Base-by-base conservation (phyloP, 2,888 invertebrate species). In the Nymphalis urticae region DNA sequence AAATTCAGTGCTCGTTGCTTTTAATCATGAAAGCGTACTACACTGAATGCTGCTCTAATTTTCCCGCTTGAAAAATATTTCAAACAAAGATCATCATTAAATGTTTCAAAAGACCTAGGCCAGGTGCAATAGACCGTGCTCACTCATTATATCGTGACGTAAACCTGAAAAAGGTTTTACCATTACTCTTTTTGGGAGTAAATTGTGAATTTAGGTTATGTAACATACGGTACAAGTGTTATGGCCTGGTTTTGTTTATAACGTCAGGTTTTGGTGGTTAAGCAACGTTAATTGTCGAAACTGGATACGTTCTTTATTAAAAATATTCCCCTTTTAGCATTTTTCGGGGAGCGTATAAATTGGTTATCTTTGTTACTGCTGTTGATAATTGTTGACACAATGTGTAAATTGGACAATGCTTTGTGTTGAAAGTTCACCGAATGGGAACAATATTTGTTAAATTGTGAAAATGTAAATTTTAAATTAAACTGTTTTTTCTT, bases 11-110 rank as follows among this genome's bases (percentile, higher is more conserved):
- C 61, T 61, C 61, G 21, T 48, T 58, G 58, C 36, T 58, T 61
- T 61, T 61, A 61, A 61, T 61, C 48, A 61, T 61, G 61, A 61
- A 61, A 61, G 42, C 48, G 48, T 61, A 61, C 48, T 48, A 56
- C 27, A 32, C n/a, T 61, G 58, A 58, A 61, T 48, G 48, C 48
- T 61, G 61, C 27, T 48, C 61, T 61, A 61, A 61, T 61, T 61
- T 61, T 48, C 27, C 48, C 61, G 48, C 48, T 48, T 48, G 61
- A 61, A 48, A 58, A 58, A 58, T 58, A 58, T 58, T 61, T 48
- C 48, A 61, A 61, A 61, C 61, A 61, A 61, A 61, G 61, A 61
- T 61, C 61, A 48, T 61, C 61, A 61, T 61, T 61, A 61, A 61
- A 61, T 48, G 48, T 58, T 58, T 58, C 58, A 58, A 58, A 58